phyloP scores from a whole-genome alignment of 2,888 invertebrate genomes.

The Drosophila kanekoi region DNA sequence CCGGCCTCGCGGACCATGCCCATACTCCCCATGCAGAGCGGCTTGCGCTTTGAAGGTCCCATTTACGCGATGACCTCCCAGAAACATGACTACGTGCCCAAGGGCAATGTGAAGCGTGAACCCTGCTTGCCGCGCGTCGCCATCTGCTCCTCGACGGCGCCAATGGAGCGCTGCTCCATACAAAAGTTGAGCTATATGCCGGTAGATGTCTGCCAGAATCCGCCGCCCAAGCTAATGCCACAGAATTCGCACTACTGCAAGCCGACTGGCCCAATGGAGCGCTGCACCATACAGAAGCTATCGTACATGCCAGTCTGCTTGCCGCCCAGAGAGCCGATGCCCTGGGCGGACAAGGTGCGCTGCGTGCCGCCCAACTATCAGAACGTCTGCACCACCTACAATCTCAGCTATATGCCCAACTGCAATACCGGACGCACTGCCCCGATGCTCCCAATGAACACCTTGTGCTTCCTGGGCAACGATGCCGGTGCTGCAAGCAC shows the following conservation, averaged over 20 bases:
- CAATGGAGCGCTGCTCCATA: constrained; percentile 83
- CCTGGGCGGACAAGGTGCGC: constrained; percentile 82
- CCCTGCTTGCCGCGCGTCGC: constrained; percentile 70
- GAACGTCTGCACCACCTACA: constrained; percentile 83
- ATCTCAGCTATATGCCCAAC: constrained; percentile 84
- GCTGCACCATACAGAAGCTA: constrained; percentile 86
- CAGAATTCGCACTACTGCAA: constrained; percentile 69
- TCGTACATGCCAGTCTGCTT: constrained; percentile 86
- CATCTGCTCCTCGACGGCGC: constrained; percentile 74
- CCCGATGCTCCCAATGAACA: constrained; percentile 69
- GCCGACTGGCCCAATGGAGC: constrained; percentile 79
- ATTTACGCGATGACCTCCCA: constrained; percentile 90
- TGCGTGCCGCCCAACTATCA: constrained; percentile 80
- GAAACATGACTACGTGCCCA: constrained; percentile 90
- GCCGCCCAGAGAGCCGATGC: constrained; percentile 82
- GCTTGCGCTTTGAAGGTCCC: constrained; percentile 86
- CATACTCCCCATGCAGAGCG: constrained; percentile 80
- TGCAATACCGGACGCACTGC: constrained; percentile 72
- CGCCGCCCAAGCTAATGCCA: constrained; percentile 79
- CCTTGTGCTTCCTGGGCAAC: constrained; percentile 75
- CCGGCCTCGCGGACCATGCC: constrained; percentile 69
- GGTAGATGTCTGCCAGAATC: constrained; percentile 80
- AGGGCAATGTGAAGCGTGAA: constrained; percentile 85
- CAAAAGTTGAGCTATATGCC: constrained; percentile 84
- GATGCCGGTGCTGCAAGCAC: constrained; percentile 78